Base-by-base conservation (phyloP, 2,797 vertebrate species). In the Falco biarmicus region DNA sequence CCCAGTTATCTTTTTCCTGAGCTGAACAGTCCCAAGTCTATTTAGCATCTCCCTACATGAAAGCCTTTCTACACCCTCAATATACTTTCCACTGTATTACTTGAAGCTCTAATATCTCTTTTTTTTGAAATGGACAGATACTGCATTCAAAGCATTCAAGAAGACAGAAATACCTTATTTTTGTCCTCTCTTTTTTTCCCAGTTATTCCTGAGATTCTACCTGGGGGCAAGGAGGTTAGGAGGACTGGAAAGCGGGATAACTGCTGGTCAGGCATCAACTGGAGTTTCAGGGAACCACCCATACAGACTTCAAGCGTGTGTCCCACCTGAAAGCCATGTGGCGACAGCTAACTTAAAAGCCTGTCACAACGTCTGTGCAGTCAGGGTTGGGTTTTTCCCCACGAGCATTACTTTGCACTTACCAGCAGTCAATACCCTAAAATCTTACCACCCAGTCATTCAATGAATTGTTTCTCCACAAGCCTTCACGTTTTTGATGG, bases 301-400 rank as follows among this genome's bases (percentile, higher is more conserved):
- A 39, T 32, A 61, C 2, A 1, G 15, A 39, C 57, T 39, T 61
- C 34, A 61, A 39, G 34, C 16, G 0, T 25, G 50, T 31, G 21
- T 76, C 20, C n/a, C 43, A 75, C 43, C 73, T 22, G 20, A 60
- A n/a, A 48, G 19, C 37, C 56, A 24, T 10, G 5, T 15, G 45
- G 28, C 1, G 1, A 61, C 9, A 60, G 56, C 28, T 45, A 61
- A 48, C 57, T 48, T 60, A 60, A 48, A 60, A 48, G 43, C 8
- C 32, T 31, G 56, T 37, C 26, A 14, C 18, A 60, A 48, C 14
- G 15, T 75, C 24, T 75, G 25, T 22, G 47, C n/a, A 37, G 73
- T 48, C 73, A 60, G 56, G n/a, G 28, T 15, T 74, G 25, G 0
- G 0, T 2, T 48, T 37, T 22, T 12, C 4, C 26, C n/a, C 43